Percentiles rank a stretch among this genome's conserved stretches.
phyloP scores from a whole-genome alignment of 2,113 vertebrate species.

The Acanthochromis polyacanthus region DNA sequence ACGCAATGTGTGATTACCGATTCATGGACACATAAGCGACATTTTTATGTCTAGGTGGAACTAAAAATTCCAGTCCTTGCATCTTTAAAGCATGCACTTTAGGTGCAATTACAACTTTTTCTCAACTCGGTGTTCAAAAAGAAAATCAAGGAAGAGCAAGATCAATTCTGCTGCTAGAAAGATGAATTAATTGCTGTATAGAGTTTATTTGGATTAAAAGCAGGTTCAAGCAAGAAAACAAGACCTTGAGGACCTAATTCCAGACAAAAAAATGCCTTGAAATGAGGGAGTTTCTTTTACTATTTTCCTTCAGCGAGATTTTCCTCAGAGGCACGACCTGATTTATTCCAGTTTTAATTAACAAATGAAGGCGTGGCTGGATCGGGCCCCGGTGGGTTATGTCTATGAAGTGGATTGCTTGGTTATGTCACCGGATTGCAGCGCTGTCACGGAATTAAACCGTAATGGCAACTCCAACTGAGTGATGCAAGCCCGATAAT shows the following conservation, averaged over 20 bases:
- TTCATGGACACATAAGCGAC: no score
- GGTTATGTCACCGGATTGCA: constrained; percentile 15
- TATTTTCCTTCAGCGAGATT: constrained; percentile 6
- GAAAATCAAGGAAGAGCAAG: neutral
- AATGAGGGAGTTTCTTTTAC: neutral
- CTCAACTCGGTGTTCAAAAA: neutral
- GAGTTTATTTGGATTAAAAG: constrained; percentile 14
- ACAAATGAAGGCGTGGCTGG: constrained; percentile 16
- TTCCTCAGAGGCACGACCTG: neutral
- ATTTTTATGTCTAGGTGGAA: no score
- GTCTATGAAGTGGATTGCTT: neutral
- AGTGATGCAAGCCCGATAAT: neutral
- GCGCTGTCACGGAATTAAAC: constrained; percentile 20
- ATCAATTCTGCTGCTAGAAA: neutral
- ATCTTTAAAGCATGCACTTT: no score
- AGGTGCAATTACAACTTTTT: neutral
- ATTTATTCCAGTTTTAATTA: constrained; percentile 26
- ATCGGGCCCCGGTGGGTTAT: neutral
- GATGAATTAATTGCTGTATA: neutral
- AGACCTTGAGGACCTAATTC: neutral
- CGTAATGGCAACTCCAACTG: constrained; percentile 18
- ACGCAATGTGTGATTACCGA: no score
- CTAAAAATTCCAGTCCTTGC: no score
- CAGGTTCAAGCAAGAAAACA: neutral
- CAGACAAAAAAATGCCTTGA: neutral